Percentiles rank a stretch among this genome's conserved stretches.
Evolutionary conservation across 1,140 invertebrate genomes (phyloP).

Genomic region (Cydia pomonella): DNA sequence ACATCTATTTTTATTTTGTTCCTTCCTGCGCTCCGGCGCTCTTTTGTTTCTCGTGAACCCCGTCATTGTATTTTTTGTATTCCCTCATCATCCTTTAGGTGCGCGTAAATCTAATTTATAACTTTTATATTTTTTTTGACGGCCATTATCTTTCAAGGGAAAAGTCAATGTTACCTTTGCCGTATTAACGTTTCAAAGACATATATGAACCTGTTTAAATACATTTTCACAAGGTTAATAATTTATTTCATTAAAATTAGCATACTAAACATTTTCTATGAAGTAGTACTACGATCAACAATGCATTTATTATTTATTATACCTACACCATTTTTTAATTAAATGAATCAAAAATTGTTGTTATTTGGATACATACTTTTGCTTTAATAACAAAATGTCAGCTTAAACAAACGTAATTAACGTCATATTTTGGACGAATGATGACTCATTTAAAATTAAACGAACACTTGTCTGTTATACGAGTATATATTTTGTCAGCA

Average conservation of each 20-base stretch:
- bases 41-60: constrained; percentile 37
- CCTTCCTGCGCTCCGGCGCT: constrained; percentile 34
- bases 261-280: too few species aligned
- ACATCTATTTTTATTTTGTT: constrained; percentile 46
- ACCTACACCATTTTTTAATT: too few species aligned
- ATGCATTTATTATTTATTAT: too few species aligned
- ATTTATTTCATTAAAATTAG: not conserved
- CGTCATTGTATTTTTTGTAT: constrained; percentile 26
- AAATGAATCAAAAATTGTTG: too few species aligned
- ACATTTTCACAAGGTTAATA: not conserved
- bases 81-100: constrained; percentile 20
- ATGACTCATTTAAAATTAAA: not conserved
- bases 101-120: constrained; percentile 30
- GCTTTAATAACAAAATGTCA: not conserved
- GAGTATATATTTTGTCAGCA: too few species aligned
- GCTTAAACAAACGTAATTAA: not conserved
- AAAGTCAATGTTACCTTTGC: constrained; percentile 27
- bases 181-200: not conserved
- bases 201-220: not conserved
- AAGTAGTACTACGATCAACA: too few species aligned
- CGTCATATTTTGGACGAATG: not conserved
- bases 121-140: constrained; percentile 33
- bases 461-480: not conserved
- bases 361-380: too few species aligned
- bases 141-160: constrained; percentile 25